Conservation (phyloP, 2,797 vertebrate genomes). For the Paratrypauchen microcephalus region DNA sequence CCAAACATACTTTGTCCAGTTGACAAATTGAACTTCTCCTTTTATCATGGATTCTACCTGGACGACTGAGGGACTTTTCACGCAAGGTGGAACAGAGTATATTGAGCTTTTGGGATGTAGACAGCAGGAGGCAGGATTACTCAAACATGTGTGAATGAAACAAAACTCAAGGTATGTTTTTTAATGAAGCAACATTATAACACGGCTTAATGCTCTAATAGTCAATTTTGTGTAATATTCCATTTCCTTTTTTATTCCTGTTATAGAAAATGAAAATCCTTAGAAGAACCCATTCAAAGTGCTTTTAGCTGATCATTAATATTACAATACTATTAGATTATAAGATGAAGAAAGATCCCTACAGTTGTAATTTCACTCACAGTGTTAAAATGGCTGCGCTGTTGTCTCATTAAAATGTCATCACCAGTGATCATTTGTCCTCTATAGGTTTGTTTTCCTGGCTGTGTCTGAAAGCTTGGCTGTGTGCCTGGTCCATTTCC, state of each 20-base stretch:
- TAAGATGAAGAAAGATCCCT: background rate
- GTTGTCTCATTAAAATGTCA: background rate
- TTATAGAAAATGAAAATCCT: background rate
- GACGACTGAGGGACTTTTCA: too few species aligned
- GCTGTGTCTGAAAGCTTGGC: background rate
- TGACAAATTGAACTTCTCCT: too few species aligned
- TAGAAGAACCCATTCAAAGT: background rate
- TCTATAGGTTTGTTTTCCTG: background rate
- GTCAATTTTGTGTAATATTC: too few species aligned
- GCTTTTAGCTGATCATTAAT: background rate
- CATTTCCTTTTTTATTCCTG: background rate
- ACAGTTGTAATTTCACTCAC: conserved; percentile 5
- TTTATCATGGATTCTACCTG: too few species aligned
- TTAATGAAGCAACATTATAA: too few species aligned
- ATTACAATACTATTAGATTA: background rate
- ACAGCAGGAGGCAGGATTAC: too few species aligned
- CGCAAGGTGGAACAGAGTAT: too few species aligned
- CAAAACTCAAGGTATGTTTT: too few species aligned
- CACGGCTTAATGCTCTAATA: too few species aligned
- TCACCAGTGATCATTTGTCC: background rate
- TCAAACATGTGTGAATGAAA: too few species aligned
- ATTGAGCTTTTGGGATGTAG: too few species aligned
- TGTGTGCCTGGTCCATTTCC: conserved; percentile 9
- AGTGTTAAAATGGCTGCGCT: background rate
- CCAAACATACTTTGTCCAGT: too few species aligned